phyloP scores from a whole-genome alignment of 2,888 invertebrate species.

The Yponomeuta evonymella region DNA sequence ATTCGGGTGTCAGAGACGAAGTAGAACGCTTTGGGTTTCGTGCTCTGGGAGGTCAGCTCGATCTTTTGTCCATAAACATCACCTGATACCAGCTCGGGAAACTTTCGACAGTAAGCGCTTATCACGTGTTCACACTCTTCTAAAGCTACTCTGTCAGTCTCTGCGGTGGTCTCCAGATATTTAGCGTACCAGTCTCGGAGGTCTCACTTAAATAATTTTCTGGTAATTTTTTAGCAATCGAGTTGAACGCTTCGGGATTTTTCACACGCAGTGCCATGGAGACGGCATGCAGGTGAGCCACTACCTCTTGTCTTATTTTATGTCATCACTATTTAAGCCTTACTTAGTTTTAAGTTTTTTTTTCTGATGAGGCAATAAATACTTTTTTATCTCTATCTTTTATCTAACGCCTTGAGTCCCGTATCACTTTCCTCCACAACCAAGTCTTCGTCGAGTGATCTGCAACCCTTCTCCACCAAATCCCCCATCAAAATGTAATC shows the following conservation, averaged over 20 bases:
- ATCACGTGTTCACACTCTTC: conserved; percentile 33
- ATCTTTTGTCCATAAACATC: conserved; percentile 39
- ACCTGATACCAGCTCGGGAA: conserved; percentile 30
- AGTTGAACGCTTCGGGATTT: conserved; percentile 34
- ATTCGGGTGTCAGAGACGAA: conserved; percentile 34
- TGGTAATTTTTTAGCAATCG: conserved; percentile 30
- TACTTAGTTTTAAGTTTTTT: too few species aligned
- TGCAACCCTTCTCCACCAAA: conserved; percentile 32
- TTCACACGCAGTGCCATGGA: conserved; percentile 39
- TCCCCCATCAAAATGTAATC: conserved; percentile 49
- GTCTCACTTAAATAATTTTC: conserved; percentile 38
- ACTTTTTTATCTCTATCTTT: too few species aligned
- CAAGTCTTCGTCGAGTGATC: conserved; percentile 30
- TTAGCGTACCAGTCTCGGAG: conserved; percentile 39
- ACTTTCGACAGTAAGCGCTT: conserved; percentile 42
- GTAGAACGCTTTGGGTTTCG: conserved; percentile 35
- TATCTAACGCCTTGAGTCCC: conserved; percentile 32
- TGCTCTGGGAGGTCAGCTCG: conserved; percentile 27
- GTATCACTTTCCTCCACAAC: conserved; percentile 32
- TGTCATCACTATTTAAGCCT: too few species aligned
- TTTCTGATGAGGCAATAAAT: too few species aligned
- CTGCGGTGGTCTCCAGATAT: conserved; percentile 37
- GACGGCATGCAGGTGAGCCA: conserved; percentile 46
- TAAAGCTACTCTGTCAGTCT: conserved; percentile 35
- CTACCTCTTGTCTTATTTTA: too few species aligned